Base-by-base conservation (phyloP, 2,888 invertebrate species). In the Metopia argyrocephala region DNA sequence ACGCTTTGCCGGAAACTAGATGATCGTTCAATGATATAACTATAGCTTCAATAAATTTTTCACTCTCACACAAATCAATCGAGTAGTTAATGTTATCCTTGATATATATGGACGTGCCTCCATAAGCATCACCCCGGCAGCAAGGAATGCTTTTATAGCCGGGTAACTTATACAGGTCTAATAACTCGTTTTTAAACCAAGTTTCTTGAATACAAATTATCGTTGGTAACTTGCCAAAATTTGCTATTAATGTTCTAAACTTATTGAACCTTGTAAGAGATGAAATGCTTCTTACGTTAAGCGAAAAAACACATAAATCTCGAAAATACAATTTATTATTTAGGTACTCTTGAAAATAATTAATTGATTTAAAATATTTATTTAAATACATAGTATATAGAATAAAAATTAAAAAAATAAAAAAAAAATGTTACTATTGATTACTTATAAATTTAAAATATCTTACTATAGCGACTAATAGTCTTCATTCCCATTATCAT, bases 121-220 rank as follows among this genome's bases (percentile, higher is more conserved):
- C 66, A 52, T 52, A 61, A 12, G 27, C 50, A 52, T 68, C 75
- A 2, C 0, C 6, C 38, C 76, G 31, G 21, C 68, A 76, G 45
- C 68, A 76, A 20, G 68, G 76, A n/a, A 62, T 21, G 12, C 38
- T 31, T 25, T 48, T 52, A 50, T 61, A 68, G 2, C 66, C 75
- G 18, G 75, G 38, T 5, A 75, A 61, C 12, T 38, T 23, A 27
- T 76, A 76, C 21, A 76, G n/a, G 25, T 52, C 45, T 6, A 28
- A 3, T 21, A 61, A 27, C 1, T n/a, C 12, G 1, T 23, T 18
- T n/a, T 61, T 5, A 61, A 76, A 45, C 75, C 68, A 76, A 2
- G 75, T 62, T 38, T 76, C 68, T 20, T 68, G 68, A 25, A 76
- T 25, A 12, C 61, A 61, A 3, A 76, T 62, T 25, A 76, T 31